Evolutionary conservation across 2,113 vertebrate species (phyloP).

Genomic region (Rhinopomastus cyanomelas): DNA sequence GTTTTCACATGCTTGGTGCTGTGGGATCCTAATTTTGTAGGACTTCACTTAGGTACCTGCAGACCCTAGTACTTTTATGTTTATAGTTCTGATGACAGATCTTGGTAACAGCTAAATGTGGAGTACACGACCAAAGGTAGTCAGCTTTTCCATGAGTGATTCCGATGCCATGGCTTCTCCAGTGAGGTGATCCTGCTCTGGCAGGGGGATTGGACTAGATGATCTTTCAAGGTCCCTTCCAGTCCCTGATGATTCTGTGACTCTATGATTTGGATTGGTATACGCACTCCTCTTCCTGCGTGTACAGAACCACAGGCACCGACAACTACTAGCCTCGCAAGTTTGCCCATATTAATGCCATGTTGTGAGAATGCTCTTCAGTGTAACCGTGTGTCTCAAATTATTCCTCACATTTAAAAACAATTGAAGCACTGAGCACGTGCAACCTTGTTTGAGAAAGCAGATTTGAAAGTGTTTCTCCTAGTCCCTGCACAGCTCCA

Average conservation of each 20-base stretch:
- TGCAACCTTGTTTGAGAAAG: background rate
- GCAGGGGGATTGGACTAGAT: too few relatives aligned
- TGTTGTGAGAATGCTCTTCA: background rate
- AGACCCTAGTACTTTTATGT: background rate
- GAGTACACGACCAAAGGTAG: background rate
- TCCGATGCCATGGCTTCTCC: too few relatives aligned
- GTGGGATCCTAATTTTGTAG: background rate
- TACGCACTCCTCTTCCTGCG: background rate
- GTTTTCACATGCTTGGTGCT: background rate
- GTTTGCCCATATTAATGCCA: background rate
- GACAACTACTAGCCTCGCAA: background rate
- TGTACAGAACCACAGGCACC: background rate
- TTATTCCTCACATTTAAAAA: background rate
- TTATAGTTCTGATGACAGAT: background rate
- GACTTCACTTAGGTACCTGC: background rate
- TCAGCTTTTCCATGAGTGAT: background rate
- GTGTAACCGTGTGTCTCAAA: background rate
- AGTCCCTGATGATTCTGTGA: too few relatives aligned
- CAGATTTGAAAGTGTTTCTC: background rate
- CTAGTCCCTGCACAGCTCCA: background rate
- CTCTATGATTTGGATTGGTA: background rate
- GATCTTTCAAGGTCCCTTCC: too few relatives aligned
- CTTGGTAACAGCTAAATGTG: background rate
- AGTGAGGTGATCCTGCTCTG: too few relatives aligned
- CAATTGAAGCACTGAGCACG: background rate